These are phyloP conservation scores for Cossypha caffra DNA, from an alignment of 2,797 vertebrate genomes.

Conservation along the genomic window DNA sequence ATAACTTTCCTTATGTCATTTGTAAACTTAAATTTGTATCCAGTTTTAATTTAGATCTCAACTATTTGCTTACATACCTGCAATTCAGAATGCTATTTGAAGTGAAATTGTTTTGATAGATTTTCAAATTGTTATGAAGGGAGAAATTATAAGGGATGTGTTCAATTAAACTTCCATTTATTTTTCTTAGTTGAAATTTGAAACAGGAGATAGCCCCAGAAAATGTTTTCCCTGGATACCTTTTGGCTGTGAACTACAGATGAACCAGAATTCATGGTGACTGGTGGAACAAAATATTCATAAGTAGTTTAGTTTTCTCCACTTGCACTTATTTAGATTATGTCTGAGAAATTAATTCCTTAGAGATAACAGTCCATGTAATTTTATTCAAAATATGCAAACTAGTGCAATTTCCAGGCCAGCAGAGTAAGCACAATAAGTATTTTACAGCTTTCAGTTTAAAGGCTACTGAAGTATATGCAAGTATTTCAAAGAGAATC, in stretches of 20 bases:
- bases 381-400: not conserved
- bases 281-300: not conserved
- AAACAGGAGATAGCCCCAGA: not conserved
- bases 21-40: not conserved
- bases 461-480: not conserved
- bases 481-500: not conserved
- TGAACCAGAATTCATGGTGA: not conserved
- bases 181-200: not conserved
- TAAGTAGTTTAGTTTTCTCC: not conserved
- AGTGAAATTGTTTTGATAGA: not conserved
- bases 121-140: not conserved
- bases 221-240: not conserved
- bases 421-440: not conserved
- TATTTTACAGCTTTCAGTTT: not conserved
- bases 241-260: not conserved
- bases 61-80: not conserved
- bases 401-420: not conserved
- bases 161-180: not conserved
- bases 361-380: not conserved
- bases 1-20: slow-evolving; percentile 35
- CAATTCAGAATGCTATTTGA: not conserved
- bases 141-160: not conserved
- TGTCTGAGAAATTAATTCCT: not conserved
- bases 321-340: not conserved
- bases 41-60: not conserved